phyloP scores from a whole-genome alignment of 1,140 invertebrate genomes.

The Papilio dardanus region DNA sequence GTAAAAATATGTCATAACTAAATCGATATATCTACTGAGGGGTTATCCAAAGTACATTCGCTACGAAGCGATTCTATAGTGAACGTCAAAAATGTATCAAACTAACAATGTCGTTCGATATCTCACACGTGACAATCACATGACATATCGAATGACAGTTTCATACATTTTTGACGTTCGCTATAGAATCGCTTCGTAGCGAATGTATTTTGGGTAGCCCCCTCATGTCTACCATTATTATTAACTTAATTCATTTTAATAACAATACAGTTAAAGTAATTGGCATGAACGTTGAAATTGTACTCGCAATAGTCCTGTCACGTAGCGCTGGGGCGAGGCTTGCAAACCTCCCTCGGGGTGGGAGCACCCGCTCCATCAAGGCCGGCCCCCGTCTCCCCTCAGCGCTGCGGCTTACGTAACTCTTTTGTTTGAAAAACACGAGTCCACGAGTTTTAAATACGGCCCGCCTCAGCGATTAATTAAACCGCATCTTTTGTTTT shows the following conservation, averaged over 20 bases:
- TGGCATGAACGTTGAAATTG: slow-evolving; percentile 13
- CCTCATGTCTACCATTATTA: neutral
- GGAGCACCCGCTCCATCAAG: slow-evolving; percentile 3
- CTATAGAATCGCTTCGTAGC: no score
- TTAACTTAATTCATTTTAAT: neutral
- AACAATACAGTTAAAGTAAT: slow-evolving; percentile 22
- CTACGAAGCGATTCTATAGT: no score
- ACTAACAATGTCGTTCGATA: no score
- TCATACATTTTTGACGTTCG: no score
- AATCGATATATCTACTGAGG: no score
- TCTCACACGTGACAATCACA: no score
- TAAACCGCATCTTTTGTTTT: slow-evolving; percentile 18
- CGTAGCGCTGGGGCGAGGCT: slow-evolving; percentile 11
- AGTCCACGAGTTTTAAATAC: slow-evolving; percentile 23
- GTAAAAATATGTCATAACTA: no score
- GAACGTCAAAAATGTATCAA: no score
- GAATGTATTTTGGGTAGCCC: no score
- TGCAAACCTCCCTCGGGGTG: neutral
- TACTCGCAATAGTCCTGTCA: slow-evolving; percentile 22
- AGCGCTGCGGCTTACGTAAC: slow-evolving; percentile 25
- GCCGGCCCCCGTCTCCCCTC: slow-evolving; percentile 10
- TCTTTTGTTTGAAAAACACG: slow-evolving; percentile 30
- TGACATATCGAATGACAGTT: no score
- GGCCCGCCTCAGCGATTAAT: neutral
- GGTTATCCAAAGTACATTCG: no score